These are phyloP conservation scores for Papilio gigon DNA, from an alignment of 2,888 invertebrate genomes.

Conservation along the genomic window DNA sequence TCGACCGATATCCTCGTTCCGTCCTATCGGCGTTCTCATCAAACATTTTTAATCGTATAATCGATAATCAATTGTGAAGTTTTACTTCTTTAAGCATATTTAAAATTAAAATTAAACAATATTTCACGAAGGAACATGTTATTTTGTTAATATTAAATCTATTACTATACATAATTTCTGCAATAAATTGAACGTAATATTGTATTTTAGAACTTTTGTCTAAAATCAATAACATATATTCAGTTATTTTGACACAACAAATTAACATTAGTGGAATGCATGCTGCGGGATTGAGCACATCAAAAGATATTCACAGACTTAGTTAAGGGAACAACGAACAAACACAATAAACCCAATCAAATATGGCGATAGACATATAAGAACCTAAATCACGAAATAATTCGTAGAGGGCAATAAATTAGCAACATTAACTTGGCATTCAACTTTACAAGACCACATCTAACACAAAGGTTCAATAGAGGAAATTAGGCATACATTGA, in stretches of 20 bases:
- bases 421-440: no score
- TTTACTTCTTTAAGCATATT: constrained; percentile 1
- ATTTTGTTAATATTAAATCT: neutral
- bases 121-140: neutral
- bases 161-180: neutral
- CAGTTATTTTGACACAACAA: neutral
- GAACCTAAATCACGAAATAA: no score
- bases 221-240: neutral
- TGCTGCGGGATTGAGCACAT: neutral
- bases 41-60: constrained; percentile 19
- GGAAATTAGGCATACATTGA: neutral
- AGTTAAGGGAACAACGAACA: neutral
- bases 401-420: no score
- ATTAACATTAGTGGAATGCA: neutral
- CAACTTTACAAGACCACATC: neutral
- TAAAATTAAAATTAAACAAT: neutral
- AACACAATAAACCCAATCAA: neutral
- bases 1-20: constrained; percentile 18
- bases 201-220: neutral
- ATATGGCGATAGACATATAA: neutral
- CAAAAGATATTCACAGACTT: no score
- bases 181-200: neutral
- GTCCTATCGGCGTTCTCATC: constrained; percentile 32
- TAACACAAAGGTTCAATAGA: neutral
- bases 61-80: constrained; percentile 24